Conservation (phyloP, 2,113 vertebrate species). For the Chrysemys picta region DNA sequence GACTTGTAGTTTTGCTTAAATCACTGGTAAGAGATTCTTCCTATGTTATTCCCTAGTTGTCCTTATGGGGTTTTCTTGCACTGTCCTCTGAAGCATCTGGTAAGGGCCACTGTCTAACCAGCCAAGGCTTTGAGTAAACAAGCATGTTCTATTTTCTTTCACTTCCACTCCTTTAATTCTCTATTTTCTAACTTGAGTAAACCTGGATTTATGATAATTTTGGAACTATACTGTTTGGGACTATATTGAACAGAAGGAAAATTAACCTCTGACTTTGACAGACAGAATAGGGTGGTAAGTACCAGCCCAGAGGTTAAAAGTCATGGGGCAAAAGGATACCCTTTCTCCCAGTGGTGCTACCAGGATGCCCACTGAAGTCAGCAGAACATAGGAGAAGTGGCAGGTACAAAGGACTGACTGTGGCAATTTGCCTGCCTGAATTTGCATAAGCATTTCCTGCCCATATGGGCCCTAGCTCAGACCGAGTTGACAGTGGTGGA, state of each 20-base stretch:
- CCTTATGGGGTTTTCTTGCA: no score
- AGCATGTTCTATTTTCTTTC: background rate
- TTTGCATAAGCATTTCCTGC: background rate
- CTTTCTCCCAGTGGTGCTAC: background rate
- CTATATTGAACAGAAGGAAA: background rate
- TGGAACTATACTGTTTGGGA: background rate
- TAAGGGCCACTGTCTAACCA: background rate
- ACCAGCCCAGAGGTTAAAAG: background rate
- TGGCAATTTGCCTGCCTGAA: accelerated
- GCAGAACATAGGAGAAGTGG: background rate
- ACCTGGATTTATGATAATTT: background rate
- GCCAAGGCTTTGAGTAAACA: background rate
- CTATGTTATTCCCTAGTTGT: no score
- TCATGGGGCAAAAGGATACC: accelerated
- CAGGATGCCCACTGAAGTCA: background rate
- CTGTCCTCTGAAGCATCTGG: no score
- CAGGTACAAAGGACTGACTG: background rate
- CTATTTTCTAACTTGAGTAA: background rate
- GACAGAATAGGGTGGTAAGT: background rate
- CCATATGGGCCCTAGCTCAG: background rate
- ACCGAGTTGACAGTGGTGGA: background rate
- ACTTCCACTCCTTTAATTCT: background rate
- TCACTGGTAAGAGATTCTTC: no score
- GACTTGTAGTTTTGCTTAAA: no score
- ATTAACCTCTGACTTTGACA: background rate